phyloP scores from a whole-genome alignment of 2,113 vertebrate species.

The Laterallus jamaicensis region DNA sequence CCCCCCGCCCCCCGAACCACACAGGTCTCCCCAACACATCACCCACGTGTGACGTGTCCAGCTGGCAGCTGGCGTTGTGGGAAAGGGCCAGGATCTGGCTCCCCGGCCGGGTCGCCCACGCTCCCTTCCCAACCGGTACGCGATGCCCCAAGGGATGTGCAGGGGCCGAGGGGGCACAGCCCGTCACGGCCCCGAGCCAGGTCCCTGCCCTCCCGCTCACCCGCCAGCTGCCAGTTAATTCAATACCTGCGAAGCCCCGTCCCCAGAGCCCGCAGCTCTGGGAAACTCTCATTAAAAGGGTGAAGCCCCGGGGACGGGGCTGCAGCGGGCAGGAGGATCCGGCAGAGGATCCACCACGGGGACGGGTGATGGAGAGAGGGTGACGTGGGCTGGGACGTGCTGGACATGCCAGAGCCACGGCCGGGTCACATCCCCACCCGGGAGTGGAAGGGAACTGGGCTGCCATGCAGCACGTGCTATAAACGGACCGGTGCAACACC shows the following conservation, averaged over 20 bases:
- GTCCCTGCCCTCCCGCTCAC: background rate
- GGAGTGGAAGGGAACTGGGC: rapidly evolving
- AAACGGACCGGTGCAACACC: rapidly evolving
- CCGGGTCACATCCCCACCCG: rapidly evolving
- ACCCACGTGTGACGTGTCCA: background rate
- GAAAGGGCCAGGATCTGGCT: background rate
- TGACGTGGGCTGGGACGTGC: rapidly evolving
- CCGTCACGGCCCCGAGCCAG: rapidly evolving
- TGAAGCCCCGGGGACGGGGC: background rate
- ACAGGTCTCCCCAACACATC: background rate
- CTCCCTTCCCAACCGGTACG: background rate
- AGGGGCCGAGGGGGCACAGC: background rate
- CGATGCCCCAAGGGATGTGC: rapidly evolving
- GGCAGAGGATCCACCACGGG: background rate
- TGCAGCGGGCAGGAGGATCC: background rate
- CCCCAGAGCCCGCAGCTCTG: background rate
- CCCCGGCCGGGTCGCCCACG: rapidly evolving
- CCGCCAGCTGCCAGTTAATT: background rate
- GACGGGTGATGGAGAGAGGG: rapidly evolving
- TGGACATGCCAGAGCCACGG: rapidly evolving
- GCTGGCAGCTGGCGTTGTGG: background rate
- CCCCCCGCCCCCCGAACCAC: rapidly evolving
- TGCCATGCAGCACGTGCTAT: rapidly evolving
- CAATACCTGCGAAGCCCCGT: background rate
- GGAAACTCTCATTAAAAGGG: background rate